phyloP scores from a whole-genome alignment of 30 jellyfish, hydroid and myxozoan genomes.

The Aurelia coerulea region DNA sequence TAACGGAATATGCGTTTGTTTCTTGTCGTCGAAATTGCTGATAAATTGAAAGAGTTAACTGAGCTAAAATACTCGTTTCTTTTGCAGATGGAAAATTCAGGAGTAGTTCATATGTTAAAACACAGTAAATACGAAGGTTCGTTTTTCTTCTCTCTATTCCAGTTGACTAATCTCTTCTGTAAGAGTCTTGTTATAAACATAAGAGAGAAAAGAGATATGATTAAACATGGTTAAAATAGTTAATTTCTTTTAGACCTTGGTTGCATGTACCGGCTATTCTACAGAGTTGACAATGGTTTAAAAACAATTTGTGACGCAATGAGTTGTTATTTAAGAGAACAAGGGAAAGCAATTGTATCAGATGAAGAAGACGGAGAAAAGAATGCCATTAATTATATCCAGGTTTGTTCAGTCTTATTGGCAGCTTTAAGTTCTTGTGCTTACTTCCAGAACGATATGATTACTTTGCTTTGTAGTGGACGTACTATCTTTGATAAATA shows the following conservation, averaged over 20 bases:
- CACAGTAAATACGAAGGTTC: constrained; percentile 95
- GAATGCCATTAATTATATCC: constrained; percentile 86
- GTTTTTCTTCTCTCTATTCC: neutral
- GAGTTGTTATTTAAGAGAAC: constrained; percentile 84
- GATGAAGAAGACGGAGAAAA: constrained; percentile 95
- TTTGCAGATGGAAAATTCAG: constrained; percentile 97
- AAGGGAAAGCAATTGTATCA: constrained; percentile 94
- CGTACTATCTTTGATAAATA: no score
- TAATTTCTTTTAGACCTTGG: constrained; percentile 73
- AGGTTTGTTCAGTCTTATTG: constrained; percentile 37
- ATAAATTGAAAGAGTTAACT: no score
- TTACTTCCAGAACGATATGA: no score
- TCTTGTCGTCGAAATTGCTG: no score
- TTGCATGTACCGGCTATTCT: constrained; percentile 91
- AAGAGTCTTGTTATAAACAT: no score
- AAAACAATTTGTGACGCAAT: constrained; percentile 92
- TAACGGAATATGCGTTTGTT: no score
- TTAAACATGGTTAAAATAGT: no score
- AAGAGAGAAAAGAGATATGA: no score
- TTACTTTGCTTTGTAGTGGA: no score
- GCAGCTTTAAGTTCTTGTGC: neutral
- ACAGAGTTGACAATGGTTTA: constrained; percentile 83
- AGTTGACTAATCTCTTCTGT: no score
- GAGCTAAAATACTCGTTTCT: no score
- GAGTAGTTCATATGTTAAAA: constrained; percentile 96